A percentile compares a stretch with the other conserved stretches of the same genome.
Conservation (phyloP, 2,113 vertebrate genomes). For the Pomatorhinus ruficollis region DNA sequence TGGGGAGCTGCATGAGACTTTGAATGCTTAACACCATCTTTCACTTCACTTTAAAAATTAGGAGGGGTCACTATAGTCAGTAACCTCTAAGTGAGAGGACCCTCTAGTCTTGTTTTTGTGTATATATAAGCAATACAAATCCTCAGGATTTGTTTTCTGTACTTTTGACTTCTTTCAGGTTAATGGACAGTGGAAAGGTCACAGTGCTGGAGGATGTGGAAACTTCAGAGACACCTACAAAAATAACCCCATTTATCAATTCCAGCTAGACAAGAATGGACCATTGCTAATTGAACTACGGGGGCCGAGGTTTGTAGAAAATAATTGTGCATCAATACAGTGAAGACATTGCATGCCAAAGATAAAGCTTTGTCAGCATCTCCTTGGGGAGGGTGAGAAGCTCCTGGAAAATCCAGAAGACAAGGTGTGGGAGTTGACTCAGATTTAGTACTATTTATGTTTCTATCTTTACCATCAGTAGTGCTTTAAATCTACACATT, state of each 20-base stretch:
- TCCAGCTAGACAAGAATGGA: constrained; percentile 89
- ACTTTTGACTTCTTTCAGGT: constrained; percentile 72
- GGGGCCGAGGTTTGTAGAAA: constrained; percentile 88
- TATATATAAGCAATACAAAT: background rate
- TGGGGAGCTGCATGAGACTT: background rate
- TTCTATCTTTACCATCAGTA: background rate
- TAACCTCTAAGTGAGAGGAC: background rate
- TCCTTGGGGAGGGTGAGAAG: background rate
- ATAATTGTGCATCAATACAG: background rate
- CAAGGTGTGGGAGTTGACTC: background rate
- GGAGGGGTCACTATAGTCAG: background rate
- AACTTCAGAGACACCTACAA: constrained; percentile 95
- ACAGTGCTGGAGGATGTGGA: constrained; percentile 91
- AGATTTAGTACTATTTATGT: background rate
- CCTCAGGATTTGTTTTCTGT: background rate
- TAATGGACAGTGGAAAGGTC: constrained; percentile 95
- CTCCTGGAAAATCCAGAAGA: background rate
- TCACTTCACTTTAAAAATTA: background rate
- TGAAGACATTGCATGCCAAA: background rate
- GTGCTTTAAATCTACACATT: background rate
- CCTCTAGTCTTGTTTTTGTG: background rate
- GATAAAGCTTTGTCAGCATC: background rate
- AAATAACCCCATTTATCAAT: constrained; percentile 93
- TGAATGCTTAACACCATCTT: background rate
- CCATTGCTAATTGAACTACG: constrained; percentile 92